These are phyloP conservation scores for Rhea americana DNA, from an alignment of 2,113 vertebrate species.

Conservation along the genomic window DNA sequence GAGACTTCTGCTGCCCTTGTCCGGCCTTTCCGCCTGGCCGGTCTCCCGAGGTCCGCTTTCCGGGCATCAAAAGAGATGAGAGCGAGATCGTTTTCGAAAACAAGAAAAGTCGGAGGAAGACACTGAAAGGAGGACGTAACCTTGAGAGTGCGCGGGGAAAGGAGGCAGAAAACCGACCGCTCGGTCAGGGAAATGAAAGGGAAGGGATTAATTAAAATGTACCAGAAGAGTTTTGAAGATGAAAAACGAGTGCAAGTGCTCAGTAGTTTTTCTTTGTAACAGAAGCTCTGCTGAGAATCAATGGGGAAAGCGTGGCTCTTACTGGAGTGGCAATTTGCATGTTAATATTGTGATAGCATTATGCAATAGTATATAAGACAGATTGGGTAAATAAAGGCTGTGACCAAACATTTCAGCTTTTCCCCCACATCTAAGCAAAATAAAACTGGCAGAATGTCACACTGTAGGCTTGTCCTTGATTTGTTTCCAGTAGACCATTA, in stretches of 20 bases:
- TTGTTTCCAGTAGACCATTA: conserved; percentile 63
- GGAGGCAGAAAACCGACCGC: not conserved
- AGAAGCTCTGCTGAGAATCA: conserved; percentile 46
- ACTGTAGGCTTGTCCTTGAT: conserved; percentile 59
- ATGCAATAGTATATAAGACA: conserved; percentile 56
- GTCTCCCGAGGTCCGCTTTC: not conserved
- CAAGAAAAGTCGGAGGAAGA: not conserved
- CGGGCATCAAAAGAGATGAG: not conserved
- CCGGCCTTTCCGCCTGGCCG: conserved; percentile 3
- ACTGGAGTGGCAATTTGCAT: conserved; percentile 59
- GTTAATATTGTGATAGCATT: conserved; percentile 61
- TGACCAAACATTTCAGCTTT: conserved; percentile 48
- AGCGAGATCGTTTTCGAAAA: not conserved
- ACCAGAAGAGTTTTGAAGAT: conserved; percentile 14
- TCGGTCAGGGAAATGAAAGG: not conserved
- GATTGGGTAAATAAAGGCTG: conserved; percentile 60
- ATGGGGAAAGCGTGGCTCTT: conserved; percentile 18
- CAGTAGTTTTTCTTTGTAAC: conserved; percentile 35
- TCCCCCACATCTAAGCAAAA: conserved; percentile 27
- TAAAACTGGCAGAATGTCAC: conserved; percentile 55
- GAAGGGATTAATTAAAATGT: conserved; percentile 52
- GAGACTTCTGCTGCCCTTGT: not conserved
- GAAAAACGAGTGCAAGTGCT: conserved; percentile 19
- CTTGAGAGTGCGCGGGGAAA: not conserved
- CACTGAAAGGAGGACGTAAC: not conserved